A percentile compares a stretch with the other conserved stretches of the same genome.
phyloP scores from a whole-genome alignment of 2,888 invertebrate species.

The Synergus umbraculus region DNA sequence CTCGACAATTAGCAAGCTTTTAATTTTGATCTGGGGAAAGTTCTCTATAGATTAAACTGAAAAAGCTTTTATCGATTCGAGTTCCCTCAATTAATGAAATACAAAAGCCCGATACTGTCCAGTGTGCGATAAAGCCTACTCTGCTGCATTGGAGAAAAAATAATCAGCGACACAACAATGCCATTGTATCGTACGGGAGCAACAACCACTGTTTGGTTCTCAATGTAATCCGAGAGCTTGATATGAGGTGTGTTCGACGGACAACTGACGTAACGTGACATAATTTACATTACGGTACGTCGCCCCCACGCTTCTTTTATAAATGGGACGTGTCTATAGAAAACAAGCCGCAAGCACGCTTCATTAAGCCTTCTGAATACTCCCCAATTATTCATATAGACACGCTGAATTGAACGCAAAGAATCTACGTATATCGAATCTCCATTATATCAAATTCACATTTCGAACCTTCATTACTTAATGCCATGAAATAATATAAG shows the following conservation, averaged over 20 bases:
- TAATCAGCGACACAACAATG: background rate
- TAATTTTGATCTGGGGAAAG: background rate
- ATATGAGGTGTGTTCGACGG: constrained; percentile 19
- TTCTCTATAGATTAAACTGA: background rate
- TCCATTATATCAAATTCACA: background rate
- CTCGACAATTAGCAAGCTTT: background rate
- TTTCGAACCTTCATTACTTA: background rate
- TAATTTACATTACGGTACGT: constrained; percentile 30
- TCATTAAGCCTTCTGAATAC: constrained; percentile 31
- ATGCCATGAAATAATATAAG: background rate
- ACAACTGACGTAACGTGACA: constrained; percentile 32
- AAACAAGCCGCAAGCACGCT: constrained; percentile 22
- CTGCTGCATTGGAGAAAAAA: background rate
- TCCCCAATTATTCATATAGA: constrained; percentile 16
- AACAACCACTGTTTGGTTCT: background rate
- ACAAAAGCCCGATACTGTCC: background rate
- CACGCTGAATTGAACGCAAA: background rate
- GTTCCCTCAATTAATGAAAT: background rate
- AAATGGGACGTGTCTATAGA: constrained; percentile 29
- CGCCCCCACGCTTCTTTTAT: constrained; percentile 24
- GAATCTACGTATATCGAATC: background rate
- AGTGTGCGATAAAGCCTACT: background rate
- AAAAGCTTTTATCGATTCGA: background rate
- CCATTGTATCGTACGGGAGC: background rate
- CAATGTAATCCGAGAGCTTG: constrained; percentile 18